Evolutionary conservation across 2,888 invertebrate species (phyloP), one percentile per base, ranked within the genome.

Genomic region (Phaedon cochleariae): DNA sequence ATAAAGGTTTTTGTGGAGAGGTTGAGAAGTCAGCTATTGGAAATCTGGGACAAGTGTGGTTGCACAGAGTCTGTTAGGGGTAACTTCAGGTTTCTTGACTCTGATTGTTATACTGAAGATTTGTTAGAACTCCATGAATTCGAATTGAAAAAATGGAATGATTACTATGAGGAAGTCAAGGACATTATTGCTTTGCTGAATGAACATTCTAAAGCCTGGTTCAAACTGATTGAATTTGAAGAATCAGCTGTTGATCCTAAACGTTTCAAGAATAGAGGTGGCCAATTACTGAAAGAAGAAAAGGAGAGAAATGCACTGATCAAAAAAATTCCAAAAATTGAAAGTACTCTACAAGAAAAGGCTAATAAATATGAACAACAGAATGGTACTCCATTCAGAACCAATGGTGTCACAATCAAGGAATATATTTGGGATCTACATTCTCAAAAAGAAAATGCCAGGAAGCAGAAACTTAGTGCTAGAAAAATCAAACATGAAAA

Each of bases 211-310:
- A 84, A 87, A 34, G 84, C 94, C 1, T 95, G 94, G 91, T 84
- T 87, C 20, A 90, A 93, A 76, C 90, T 92, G 89, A 85, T 88
- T 1, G 91, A 92, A 65, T 82, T 96, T 53, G 93, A 95, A 71
- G 87, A 88, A 18, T 88, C 90, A 58, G 91, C 92, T 0, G 87
- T 88, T n/a, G 92, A 94, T 76, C 93, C 94, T 0, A 90, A 91
- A 70, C 87, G 96, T 0, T 94, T 91, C 79, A 91, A 94, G 74
- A 96, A 96, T 82, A 87, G 97, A 37, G 96, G 96, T 0, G 95
- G 96, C 0, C 92, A 93, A 71, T 84, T 97, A 5, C 83, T 97
- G 1, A 88, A 89, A 58, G 96, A 96, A 79, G 96, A 97, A 81
- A 94, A 91, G 74, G 93, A 94, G 76, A 85, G 96, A n/a, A 96